Conservation (phyloP, 2,888 invertebrate species). For the Drosophila leonis region DNA sequence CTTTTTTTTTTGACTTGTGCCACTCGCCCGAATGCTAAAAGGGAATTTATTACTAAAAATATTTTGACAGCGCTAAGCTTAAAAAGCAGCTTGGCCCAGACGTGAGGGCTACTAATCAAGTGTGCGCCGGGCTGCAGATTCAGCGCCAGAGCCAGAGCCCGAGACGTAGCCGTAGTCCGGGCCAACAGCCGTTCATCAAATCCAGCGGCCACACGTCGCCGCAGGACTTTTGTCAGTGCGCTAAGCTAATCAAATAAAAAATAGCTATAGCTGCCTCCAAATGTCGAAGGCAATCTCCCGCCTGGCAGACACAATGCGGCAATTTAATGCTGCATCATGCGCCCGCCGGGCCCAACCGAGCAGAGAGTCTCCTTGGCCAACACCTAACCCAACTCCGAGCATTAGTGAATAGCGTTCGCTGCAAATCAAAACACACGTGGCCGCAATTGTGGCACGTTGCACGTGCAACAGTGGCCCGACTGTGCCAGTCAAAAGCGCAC, state of each 20-base stretch:
- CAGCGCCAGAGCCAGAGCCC: background rate
- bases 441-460: conserved; percentile 84
- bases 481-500: conserved; percentile 63
- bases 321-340: conserved; percentile 85
- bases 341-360: conserved; percentile 63
- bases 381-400: conserved; percentile 26
- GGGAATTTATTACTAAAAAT: conserved; percentile 81
- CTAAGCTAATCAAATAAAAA: conserved; percentile 82
- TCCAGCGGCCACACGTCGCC: conserved; percentile 79
- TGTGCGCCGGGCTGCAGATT: conserved; percentile 29
- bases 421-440: conserved; percentile 86
- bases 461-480: conserved; percentile 70
- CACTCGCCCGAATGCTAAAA: conserved; percentile 51
- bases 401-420: conserved; percentile 73
- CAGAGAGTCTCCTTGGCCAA: background rate
- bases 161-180: conserved; percentile 1
- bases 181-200: conserved; percentile 76
- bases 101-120: conserved; percentile 74
- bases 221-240: conserved; percentile 71
- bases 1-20: conserved; percentile 20
- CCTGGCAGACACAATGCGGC: conserved; percentile 82
- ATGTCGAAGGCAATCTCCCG: conserved; percentile 53
- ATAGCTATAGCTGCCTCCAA: conserved; percentile 43
- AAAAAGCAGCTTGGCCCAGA: conserved; percentile 62
- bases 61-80: conserved; percentile 83